Evolutionary conservation across 2,797 vertebrate genomes (phyloP).

Genomic region (Oophaga sylvatica): DNA sequence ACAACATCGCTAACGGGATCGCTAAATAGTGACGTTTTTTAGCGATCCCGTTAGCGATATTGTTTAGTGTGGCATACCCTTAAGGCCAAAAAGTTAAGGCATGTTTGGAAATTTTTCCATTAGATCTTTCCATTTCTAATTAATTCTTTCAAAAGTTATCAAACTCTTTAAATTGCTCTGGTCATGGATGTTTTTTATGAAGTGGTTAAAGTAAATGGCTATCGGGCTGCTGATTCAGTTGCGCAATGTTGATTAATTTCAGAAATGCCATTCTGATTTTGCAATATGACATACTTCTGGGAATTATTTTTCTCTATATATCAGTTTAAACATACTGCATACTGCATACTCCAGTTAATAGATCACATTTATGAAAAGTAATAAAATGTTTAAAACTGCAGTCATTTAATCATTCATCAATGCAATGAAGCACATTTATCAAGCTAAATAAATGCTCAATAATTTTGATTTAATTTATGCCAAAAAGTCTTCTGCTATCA

Average conservation of each 20-base stretch:
- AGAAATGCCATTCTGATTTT: constrained; percentile 6
- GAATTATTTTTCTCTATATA: background rate
- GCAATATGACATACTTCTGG: background rate
- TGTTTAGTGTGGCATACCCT: too few relatives aligned
- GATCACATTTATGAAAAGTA: background rate
- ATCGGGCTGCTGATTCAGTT: background rate
- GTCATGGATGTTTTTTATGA: background rate
- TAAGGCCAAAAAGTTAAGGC: too few relatives aligned
- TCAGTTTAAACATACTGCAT: background rate
- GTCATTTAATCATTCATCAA: background rate
- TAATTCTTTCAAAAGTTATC: too few relatives aligned
- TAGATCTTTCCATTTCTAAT: too few relatives aligned
- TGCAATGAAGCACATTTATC: background rate
- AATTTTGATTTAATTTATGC: too few relatives aligned
- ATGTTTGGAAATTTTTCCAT: too few relatives aligned
- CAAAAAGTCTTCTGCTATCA: too few relatives aligned
- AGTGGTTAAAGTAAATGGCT: background rate
- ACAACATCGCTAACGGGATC: too few relatives aligned
- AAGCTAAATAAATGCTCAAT: too few relatives aligned
- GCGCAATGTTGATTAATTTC: background rate
- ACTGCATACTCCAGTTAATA: background rate
- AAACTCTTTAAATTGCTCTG: background rate
- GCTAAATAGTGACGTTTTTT: too few relatives aligned
- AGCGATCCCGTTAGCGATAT: too few relatives aligned
- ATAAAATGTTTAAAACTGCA: background rate